Conservation (phyloP, 53 echinoderm and acorn worm species). For the Echinometra lucunter region DNA sequence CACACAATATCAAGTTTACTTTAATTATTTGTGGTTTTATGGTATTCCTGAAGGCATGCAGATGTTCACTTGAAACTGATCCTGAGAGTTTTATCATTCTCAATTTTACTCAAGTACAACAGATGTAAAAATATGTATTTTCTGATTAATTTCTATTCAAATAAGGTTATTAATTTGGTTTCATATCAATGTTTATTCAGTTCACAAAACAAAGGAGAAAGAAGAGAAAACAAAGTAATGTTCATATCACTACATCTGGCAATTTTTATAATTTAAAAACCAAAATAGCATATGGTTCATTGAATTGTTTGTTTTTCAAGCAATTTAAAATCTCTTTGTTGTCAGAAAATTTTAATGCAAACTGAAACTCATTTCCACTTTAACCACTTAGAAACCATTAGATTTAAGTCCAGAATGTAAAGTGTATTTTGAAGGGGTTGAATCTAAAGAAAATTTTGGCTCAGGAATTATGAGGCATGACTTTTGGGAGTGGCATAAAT, state of each 20-base stretch:
- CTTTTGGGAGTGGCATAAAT: too few species aligned
- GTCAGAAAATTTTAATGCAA: not conserved
- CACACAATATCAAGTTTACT: not conserved
- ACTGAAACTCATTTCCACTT: not conserved
- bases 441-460: too few species aligned
- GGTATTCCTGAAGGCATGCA: too few species aligned
- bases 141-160: too few species aligned
- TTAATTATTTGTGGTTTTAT: too few species aligned
- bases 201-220: not conserved
- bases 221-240: not conserved
- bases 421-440: not conserved
- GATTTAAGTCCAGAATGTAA: not conserved
- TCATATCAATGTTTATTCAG: not conserved
- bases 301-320: not conserved
- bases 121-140: not conserved
- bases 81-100: not conserved
- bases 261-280: not conserved
- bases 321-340: not conserved
- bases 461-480: too few species aligned
- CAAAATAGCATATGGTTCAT: not conserved
- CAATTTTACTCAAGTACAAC: not conserved
- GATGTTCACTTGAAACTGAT: too few species aligned
- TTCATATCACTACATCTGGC: not conserved
- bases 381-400: not conserved
- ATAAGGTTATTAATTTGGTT: not conserved